These are phyloP conservation scores for Ruditapes philippinarum DNA, from an alignment of 1,140 invertebrate species.

Conservation along the genomic window DNA sequence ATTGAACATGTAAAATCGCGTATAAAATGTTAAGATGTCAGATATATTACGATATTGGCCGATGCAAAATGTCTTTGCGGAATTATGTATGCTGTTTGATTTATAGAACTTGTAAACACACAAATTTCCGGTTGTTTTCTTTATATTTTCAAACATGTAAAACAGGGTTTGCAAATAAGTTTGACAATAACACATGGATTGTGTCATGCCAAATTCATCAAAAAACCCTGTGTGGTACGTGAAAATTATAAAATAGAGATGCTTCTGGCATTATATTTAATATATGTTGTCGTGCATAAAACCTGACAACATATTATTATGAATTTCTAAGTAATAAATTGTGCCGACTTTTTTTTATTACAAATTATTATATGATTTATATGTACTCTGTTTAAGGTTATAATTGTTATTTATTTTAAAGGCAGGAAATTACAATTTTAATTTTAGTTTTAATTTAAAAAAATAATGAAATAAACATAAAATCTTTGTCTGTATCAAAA, in stretches of 20 bases:
- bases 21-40: slow-evolving; percentile 42
- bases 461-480: too few relatives aligned
- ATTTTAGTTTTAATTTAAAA: too few relatives aligned
- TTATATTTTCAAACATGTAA: slow-evolving; percentile 11
- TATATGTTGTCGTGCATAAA: slow-evolving; percentile 26
- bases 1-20: slow-evolving; percentile 49
- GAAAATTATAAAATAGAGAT: slow-evolving; percentile 8
- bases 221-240: slow-evolving; percentile 15
- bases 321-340: not conserved
- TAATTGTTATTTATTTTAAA: too few relatives aligned
- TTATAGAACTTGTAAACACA: not conserved
- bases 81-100: slow-evolving; percentile 4
- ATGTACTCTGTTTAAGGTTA: too few relatives aligned
- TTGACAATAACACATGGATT: slow-evolving; percentile 17
- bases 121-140: slow-evolving; percentile 21
- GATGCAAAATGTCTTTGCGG: slow-evolving; percentile 10
- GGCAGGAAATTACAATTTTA: too few relatives aligned
- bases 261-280: slow-evolving; percentile 14
- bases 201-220: slow-evolving; percentile 35
- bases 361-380: too few relatives aligned
- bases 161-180: not conserved
- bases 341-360: not conserved
- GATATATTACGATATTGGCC: slow-evolving; percentile 18
- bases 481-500: too few relatives aligned
- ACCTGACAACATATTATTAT: not conserved